These are phyloP conservation scores for Sinopyrophorus schimmeli DNA, from an alignment of 2,888 invertebrate species.

Conservation along the genomic window DNA sequence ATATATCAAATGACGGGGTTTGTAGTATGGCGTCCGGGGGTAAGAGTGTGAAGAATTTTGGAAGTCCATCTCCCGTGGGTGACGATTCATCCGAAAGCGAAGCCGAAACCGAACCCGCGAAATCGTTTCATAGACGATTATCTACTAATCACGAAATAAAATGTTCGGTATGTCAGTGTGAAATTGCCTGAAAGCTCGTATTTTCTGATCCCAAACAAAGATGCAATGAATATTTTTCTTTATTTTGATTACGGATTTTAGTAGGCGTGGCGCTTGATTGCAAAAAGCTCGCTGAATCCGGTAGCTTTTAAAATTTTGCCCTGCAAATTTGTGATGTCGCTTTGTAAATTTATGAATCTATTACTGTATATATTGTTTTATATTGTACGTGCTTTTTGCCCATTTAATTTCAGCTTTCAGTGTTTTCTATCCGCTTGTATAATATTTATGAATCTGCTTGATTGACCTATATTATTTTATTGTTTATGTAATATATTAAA, in stretches of 20 bases:
- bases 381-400: constrained; percentile 19
- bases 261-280: constrained; percentile 37
- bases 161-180: constrained; percentile 67
- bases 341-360: constrained; percentile 7
- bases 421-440: constrained; percentile 17
- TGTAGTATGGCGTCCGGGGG: constrained; percentile 49
- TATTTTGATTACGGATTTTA: constrained; percentile 35
- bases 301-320: constrained; percentile 15
- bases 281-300: constrained; percentile 21
- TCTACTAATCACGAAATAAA: constrained; percentile 83
- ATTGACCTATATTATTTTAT: constrained; percentile 23
- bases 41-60: constrained; percentile 51
- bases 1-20: constrained; percentile 35
- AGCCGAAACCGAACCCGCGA: constrained; percentile 78
- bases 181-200: constrained; percentile 33
- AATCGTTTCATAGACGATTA: constrained; percentile 74
- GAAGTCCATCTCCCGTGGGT: constrained; percentile 47
- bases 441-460: constrained; percentile 6
- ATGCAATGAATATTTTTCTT: constrained; percentile 43
- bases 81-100: constrained; percentile 80
- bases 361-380: constrained; percentile 16
- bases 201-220: constrained; percentile 38
- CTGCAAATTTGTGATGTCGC: constrained; percentile 2
- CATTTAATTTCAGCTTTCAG: constrained; percentile 20
- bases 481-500: too few species aligned